Conservation (phyloP, 2,888 invertebrate species). For the Drosophila colorata region DNA sequence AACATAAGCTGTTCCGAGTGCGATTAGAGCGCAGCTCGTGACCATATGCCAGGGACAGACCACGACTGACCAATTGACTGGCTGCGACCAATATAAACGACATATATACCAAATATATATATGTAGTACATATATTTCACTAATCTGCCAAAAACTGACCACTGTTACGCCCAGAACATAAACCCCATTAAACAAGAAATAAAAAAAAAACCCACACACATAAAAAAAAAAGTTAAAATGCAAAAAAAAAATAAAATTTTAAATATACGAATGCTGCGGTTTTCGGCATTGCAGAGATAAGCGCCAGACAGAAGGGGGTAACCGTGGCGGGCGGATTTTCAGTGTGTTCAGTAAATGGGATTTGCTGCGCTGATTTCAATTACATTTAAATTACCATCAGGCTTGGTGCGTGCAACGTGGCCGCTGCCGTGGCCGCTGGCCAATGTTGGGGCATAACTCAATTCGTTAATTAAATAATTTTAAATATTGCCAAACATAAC, state of each 20-base stretch:
- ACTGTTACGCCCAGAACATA: conserved; percentile 3
- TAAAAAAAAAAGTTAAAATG: conserved; percentile 4
- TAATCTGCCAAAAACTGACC: conserved; percentile 55
- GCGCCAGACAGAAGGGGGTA: conserved; percentile 3
- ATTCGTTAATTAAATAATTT: conserved; percentile 81
- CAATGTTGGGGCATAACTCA: conserved; percentile 66
- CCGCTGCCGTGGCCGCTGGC: conserved; percentile 4
- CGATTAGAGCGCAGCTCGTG: conserved; percentile 51
- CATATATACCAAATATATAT: conserved; percentile 11
- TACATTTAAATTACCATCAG: conserved; percentile 72
- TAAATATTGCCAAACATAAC: conserved; percentile 72
- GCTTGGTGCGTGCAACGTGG: not conserved
- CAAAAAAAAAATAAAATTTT: not conserved
- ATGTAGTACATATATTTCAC: conserved; percentile 18
- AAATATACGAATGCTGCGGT: conserved; percentile 25
- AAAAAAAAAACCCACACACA: not conserved
- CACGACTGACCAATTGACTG: conserved; percentile 54
- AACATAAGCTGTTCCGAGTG: conserved; percentile 56
- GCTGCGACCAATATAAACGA: not conserved
- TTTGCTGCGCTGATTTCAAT: conserved; percentile 73
- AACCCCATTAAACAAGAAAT: conserved; percentile 7
- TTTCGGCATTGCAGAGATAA: conserved; percentile 52
- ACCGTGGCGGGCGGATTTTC: not conserved
- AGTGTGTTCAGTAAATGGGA: conserved; percentile 54
- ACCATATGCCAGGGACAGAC: conserved; percentile 36